Percentiles rank a stretch among this genome's conserved stretches.
These are phyloP conservation scores for Pinctada fucata DNA, from an alignment of 2,888 invertebrate genomes.

Conservation along the genomic window DNA sequence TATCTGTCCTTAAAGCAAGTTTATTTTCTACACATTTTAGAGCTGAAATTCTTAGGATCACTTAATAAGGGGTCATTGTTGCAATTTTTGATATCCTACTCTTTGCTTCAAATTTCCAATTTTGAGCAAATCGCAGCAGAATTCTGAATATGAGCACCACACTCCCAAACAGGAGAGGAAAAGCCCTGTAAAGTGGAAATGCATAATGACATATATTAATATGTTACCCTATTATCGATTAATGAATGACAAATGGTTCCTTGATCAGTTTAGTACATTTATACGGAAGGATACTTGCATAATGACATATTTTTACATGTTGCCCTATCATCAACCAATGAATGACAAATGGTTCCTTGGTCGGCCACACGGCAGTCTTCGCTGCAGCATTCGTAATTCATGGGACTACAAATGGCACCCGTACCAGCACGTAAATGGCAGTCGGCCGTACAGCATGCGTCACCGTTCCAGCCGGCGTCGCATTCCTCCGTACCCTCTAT, in stretches of 20 bases:
- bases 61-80: no score
- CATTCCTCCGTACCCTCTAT: conserved; percentile 97
- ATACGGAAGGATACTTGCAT: conserved; percentile 62
- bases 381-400: conserved; percentile 94
- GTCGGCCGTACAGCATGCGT: conserved; percentile 94
- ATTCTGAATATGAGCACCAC: no score
- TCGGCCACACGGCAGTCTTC: conserved; percentile 42
- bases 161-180: no score
- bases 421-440: conserved; percentile 86
- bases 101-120: no score
- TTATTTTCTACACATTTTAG: no score
- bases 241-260: conserved; percentile 42
- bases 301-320: conserved; percentile 48
- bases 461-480: conserved; percentile 94
- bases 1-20: no score
- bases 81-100: no score
- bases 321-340: conserved; percentile 40
- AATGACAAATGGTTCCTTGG: conserved; percentile 40
- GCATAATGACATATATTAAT: conserved; percentile 51
- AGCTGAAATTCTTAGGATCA: no score
- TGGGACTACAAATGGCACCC: conserved; percentile 95
- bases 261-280: conserved; percentile 37
- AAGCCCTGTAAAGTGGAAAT: neutral
- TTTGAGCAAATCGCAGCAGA: no score
- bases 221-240: conserved; percentile 44